Evolutionary conservation across 2,888 invertebrate species (phyloP), one percentile per base, ranked within the genome.

Genomic region (Epirrita christyi): DNA sequence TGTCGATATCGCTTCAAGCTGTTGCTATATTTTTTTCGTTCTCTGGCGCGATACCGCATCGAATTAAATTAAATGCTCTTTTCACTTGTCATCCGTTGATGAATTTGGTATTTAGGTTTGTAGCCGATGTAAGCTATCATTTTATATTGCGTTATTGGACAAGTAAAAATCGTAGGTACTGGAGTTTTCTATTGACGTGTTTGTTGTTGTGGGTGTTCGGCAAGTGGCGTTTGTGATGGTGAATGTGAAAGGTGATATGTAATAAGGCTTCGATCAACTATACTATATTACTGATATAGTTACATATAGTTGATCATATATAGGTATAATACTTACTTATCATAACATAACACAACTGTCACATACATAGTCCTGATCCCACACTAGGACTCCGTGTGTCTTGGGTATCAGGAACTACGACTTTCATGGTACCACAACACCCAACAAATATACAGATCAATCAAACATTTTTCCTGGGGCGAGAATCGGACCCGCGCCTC

Each of bases 21-120:
- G 92, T 91, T 89, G 86, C 88, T 86, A 81, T 88, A 78, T 88
- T 88, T 91, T 90, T 89, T 82, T 79, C 85, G 81, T 85, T 86
- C 85, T 84, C 85, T 72, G 83, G 84, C 85, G 84, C 85, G 84
- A 86, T 85, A 88, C 92, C 91, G 85, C 91, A 90, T 84, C 91
- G 92, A 90, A 92, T 92, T 91, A 91, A 92, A 92, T 92, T 92
- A 92, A 92, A 91, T 90, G 88, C 90, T 91, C 91, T 91, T 91
- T 90, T 92, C 89, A 90, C 88, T 88, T 92, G 90, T 90, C 90
- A 88, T 86, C 85, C 82, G 73, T 83, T 90, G 90, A 92, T 91
- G 90, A 85, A 92, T 92, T 87, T 83, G 79, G 83, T 88, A 86
- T 89, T 87, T 87, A 83, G 83, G 80, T 72, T 76, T 71, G 75